phyloP scores from a whole-genome alignment of 64 coral and sea anemone genomes.

The Stylophora pistillata region DNA sequence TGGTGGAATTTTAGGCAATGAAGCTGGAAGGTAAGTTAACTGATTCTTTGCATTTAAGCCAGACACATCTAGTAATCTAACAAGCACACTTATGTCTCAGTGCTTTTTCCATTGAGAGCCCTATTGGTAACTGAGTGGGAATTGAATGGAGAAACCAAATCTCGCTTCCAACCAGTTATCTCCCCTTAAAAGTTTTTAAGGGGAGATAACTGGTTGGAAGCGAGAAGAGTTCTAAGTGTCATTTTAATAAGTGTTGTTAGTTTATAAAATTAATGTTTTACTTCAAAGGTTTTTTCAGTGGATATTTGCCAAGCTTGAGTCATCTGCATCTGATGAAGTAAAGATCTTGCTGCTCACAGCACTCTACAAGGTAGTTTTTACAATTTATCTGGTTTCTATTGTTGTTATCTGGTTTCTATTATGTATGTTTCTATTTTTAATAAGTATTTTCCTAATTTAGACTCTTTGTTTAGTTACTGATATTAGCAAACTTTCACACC shows the following conservation, averaged over 20 bases:
- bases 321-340: conserved; percentile 64
- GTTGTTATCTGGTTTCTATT: neutral
- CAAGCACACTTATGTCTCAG: too few relatives aligned
- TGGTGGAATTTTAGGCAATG: conserved; percentile 83
- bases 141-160: too few relatives aligned
- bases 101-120: too few relatives aligned
- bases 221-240: neutral
- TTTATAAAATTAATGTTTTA: neutral
- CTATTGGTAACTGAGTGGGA: too few relatives aligned
- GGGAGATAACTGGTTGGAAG: too few relatives aligned
- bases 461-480: too few relatives aligned
- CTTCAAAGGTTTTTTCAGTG: conserved; percentile 61
- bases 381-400: neutral
- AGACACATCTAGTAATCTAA: too few relatives aligned
- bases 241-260: neutral
- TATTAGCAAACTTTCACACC: too few relatives aligned
- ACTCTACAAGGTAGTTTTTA: conserved; percentile 61
- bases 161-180: too few relatives aligned
- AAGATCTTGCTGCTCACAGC: conserved; percentile 55
- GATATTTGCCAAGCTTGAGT: conserved; percentile 74
- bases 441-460: too few relatives aligned
- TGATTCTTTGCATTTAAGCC: neutral
- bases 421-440: too few relatives aligned
- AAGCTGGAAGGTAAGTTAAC: conserved; percentile 79
- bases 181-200: too few relatives aligned